Evolutionary conservation across 1,140 invertebrate genomes (phyloP).

Genomic region (Meloidogyne hapla): DNA sequence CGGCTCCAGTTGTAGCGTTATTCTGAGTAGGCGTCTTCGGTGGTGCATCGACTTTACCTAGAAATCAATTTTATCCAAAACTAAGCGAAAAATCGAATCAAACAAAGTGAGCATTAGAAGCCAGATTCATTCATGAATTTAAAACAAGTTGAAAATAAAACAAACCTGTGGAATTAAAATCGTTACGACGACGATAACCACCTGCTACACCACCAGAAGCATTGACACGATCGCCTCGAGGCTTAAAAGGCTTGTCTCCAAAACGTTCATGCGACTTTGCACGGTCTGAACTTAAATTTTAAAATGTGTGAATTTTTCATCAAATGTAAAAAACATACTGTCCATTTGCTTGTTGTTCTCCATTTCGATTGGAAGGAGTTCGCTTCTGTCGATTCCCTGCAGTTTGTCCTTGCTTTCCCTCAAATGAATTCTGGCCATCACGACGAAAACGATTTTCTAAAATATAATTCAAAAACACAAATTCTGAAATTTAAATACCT

Average conservation of each 20-base stretch:
- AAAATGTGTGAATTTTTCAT: no score
- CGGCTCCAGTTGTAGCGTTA: not conserved
- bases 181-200: not conserved
- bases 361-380: not conserved
- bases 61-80: no score
- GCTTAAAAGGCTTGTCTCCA: not conserved
- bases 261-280: not conserved
- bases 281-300: not conserved
- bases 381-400: not conserved
- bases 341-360: not conserved
- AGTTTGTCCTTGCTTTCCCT: not conserved
- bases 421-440: not conserved
- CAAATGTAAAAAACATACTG: not conserved
- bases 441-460: conserved; percentile 2
- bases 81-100: no score
- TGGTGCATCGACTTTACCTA: not conserved
- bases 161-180: not conserved
- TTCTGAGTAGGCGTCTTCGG: not conserved
- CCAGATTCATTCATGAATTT: no score
- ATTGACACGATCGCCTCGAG: not conserved
- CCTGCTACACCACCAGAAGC: not conserved
- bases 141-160: not conserved
- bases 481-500: not conserved
- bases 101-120: no score
- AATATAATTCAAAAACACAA: not conserved